Percentiles rank a stretch among this genome's conserved stretches.
These are phyloP conservation scores for Syritta pipiens DNA, from an alignment of 2,888 invertebrate genomes.

Conservation along the genomic window DNA sequence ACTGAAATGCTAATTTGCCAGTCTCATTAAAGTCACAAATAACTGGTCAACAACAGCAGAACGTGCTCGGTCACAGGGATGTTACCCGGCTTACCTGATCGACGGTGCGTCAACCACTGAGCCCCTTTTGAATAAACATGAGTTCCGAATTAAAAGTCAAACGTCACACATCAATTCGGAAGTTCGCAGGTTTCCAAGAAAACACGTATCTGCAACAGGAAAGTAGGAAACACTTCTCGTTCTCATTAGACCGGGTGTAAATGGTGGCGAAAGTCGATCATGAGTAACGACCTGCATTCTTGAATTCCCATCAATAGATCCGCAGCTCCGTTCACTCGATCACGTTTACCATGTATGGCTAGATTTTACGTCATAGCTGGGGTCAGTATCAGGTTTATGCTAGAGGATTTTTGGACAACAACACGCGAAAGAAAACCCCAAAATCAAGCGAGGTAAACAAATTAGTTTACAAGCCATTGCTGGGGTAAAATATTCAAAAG, in stretches of 20 bases:
- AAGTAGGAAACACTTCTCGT: neutral
- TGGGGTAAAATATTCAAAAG: slow-evolving; percentile 16
- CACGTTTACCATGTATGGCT: neutral
- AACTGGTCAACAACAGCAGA: too few species aligned
- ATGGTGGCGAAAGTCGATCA: too few species aligned
- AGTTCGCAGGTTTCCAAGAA: neutral
- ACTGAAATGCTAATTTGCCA: too few species aligned
- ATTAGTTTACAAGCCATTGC: neutral
- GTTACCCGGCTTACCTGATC: neutral
- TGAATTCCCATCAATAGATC: neutral
- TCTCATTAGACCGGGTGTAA: too few species aligned
- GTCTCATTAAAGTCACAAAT: too few species aligned
- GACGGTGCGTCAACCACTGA: slow-evolving; percentile 7
- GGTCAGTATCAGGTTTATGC: neutral
- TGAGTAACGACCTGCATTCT: too few species aligned
- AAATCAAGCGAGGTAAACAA: slow-evolving; percentile 11
- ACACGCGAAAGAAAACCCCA: neutral
- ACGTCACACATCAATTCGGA: slow-evolving; percentile 3
- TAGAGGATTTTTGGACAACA: neutral
- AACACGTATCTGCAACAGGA: neutral
- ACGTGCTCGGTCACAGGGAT: slow-evolving; percentile 11
- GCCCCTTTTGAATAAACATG: neutral
- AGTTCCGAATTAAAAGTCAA: neutral
- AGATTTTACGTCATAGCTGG: slow-evolving; percentile 6
- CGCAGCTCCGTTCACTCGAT: neutral